These are phyloP conservation scores for Helarctos malayanus DNA, from an alignment of 2,797 vertebrate genomes.

Conservation along the genomic window DNA sequence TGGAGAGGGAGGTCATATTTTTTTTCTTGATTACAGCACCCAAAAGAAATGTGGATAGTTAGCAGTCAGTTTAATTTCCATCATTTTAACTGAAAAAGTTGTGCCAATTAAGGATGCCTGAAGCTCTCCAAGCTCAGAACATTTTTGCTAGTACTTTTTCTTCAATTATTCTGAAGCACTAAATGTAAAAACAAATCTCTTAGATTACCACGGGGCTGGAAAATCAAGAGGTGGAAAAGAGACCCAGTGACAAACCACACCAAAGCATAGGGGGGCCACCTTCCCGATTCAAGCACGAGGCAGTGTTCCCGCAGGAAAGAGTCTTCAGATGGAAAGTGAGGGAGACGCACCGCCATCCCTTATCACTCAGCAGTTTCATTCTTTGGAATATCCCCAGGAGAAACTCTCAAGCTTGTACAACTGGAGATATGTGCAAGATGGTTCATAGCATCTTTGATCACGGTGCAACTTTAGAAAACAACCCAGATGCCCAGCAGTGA, in stretches of 20 bases:
- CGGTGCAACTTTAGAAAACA: neutral
- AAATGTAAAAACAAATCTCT: slow-evolving; percentile 56
- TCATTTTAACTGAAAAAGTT: slow-evolving; percentile 33
- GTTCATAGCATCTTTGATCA: neutral
- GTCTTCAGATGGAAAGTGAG: neutral
- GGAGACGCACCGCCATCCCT: neutral
- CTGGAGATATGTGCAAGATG: neutral
- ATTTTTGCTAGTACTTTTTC: neutral
- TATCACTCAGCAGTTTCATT: neutral
- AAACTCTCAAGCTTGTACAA: neutral
- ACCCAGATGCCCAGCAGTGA: neutral
- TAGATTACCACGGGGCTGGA: neutral
- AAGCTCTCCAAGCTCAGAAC: neutral
- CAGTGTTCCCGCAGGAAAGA: neutral
- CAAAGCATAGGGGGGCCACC: neutral
- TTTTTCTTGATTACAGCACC: neutral
- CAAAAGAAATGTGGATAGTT: slow-evolving; percentile 60
- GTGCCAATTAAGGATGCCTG: slow-evolving; percentile 63
- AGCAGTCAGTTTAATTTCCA: slow-evolving; percentile 47
- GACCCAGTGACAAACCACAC: neutral
- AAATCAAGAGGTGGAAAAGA: slow-evolving; percentile 24
- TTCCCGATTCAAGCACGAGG: neutral
- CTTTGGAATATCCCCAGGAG: neutral
- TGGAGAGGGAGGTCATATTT: neutral
- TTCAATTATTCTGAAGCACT: slow-evolving; percentile 64